These are phyloP conservation scores for Arbacia lixula DNA, from an alignment of 53 echinoderm and acorn worm species.

Conservation along the genomic window DNA sequence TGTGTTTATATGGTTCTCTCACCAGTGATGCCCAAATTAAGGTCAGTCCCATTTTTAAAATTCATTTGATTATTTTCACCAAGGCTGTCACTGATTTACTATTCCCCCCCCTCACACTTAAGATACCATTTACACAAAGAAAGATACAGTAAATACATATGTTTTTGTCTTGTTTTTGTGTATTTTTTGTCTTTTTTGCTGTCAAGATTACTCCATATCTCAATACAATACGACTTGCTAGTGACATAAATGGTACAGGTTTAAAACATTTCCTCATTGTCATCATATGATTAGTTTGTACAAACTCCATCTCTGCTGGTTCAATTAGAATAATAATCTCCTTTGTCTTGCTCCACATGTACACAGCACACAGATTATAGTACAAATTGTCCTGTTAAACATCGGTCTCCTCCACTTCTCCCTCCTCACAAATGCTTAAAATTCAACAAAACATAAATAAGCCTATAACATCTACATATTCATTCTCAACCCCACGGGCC, in stretches of 20 bases:
- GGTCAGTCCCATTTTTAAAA: not conserved
- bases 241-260: conserved; percentile 51
- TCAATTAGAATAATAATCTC: not conserved
- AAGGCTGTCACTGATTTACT: not conserved
- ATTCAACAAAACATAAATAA: conserved; percentile 19
- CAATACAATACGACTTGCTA: conserved; percentile 58
- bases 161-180: too few relatives aligned
- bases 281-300: conserved; percentile 6
- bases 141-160: too few relatives aligned
- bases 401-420: not conserved
- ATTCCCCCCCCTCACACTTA: not conserved
- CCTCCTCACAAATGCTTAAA: not conserved
- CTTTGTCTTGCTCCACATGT: conserved; percentile 7
- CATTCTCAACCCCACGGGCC: not conserved
- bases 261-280: conserved; percentile 16
- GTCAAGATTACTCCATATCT: conserved; percentile 52
- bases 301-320: not conserved
- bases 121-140: not conserved
- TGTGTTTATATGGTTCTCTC: too few relatives aligned
- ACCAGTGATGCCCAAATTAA: too few relatives aligned
- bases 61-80: not conserved
- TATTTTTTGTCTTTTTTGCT: not conserved
- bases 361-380: conserved; percentile 60
- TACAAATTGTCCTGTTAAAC: conserved; percentile 33
- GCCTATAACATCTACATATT: not conserved